Evolutionary conservation across 1,140 invertebrate genomes (phyloP).

Genomic region (Bombus pyrosoma): DNA sequence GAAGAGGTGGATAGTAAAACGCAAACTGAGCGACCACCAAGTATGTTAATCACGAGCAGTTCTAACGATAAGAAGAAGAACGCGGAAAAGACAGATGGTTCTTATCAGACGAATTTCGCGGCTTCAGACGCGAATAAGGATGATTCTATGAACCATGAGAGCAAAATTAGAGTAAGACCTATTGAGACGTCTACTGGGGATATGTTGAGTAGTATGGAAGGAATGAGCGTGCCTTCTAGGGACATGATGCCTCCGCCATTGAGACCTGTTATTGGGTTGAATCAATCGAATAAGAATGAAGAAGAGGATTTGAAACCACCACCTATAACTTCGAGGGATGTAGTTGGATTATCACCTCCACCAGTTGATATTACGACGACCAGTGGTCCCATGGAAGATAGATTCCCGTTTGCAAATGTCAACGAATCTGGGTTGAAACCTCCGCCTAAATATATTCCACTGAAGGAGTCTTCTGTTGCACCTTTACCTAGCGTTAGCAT

Average conservation of each 20-base stretch:
- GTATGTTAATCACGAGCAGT: slow-evolving; percentile 63
- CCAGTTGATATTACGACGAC: slow-evolving; percentile 76
- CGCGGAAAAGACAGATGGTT: slow-evolving; percentile 69
- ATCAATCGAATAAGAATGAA: slow-evolving; percentile 62
- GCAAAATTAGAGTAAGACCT: slow-evolving; percentile 26
- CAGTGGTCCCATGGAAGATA: slow-evolving; percentile 60
- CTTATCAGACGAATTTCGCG: slow-evolving; percentile 76
- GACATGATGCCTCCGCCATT: slow-evolving; percentile 78
- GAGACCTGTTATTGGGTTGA: slow-evolving; percentile 22
- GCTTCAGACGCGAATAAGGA: slow-evolving; percentile 48
- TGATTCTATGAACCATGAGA: slow-evolving; percentile 33
- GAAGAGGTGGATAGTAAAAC: slow-evolving; percentile 74
- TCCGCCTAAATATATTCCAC: slow-evolving; percentile 75
- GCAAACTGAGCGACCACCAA: slow-evolving; percentile 74
- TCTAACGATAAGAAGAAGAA: slow-evolving; percentile 57
- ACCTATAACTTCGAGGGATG: slow-evolving; percentile 72
- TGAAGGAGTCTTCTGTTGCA: slow-evolving; percentile 72
- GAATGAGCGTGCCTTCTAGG: slow-evolving; percentile 72
- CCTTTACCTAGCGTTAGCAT: slow-evolving; percentile 74
- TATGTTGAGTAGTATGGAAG: slow-evolving; percentile 32
- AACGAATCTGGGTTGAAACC: slow-evolving; percentile 74
- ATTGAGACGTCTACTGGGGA: slow-evolving; percentile 37
- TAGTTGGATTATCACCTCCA: slow-evolving; percentile 79
- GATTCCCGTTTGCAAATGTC: slow-evolving; percentile 41
- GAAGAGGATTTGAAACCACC: slow-evolving; percentile 76